Base-by-base conservation (phyloP, 2,113 vertebrate genomes). In the Embiotoca jacksoni region DNA sequence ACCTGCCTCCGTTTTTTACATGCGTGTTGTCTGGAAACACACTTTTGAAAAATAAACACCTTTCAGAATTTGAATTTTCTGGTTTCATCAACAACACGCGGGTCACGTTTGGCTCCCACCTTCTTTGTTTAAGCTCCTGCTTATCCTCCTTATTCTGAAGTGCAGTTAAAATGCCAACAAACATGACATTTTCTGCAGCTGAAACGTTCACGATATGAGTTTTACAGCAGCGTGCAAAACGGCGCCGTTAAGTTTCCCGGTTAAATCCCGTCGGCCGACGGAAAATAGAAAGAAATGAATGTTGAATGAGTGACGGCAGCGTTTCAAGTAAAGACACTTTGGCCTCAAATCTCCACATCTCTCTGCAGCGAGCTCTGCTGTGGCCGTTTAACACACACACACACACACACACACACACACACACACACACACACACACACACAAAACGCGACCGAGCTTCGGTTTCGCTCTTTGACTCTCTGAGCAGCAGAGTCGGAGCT, bases 1-100 rank as follows among this genome's bases (percentile, higher is more conserved):
- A 88, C 72, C 83, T 46, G 70, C 68, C 57, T 47, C 70, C 7
- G 32, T 9, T 75, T 75, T 77, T 47, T 23, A 47, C 49, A 55
- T 7, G 15, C 37, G 32, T 13, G 44, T 4, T 52, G 49, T 37
- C 37, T 31, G 7, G 58, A 62, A 39, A 32, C 13, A 1, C 13
- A 15, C 36, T 10, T 23, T 30, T 44, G 16, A 53, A 64, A 56
- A 1, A 16, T 4, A 41, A 39, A 31, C 7, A 7, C 23, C 23
- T 23, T 23, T 23, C 1, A 23, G 23, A 23, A 23, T 23, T 23
- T 23, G 23, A 23, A 23, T 54, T 61, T 35, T 9, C 46, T 77
- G 15, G 49, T 16, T 52, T 23, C 14, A 23, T 23, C 23, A 23
- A 23, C 23, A 23, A 23, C 23, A 23, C 23, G 23, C 23, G 23